These are phyloP conservation scores for Pangasius djambal DNA, from an alignment of 2,797 vertebrate genomes.

Conservation along the genomic window DNA sequence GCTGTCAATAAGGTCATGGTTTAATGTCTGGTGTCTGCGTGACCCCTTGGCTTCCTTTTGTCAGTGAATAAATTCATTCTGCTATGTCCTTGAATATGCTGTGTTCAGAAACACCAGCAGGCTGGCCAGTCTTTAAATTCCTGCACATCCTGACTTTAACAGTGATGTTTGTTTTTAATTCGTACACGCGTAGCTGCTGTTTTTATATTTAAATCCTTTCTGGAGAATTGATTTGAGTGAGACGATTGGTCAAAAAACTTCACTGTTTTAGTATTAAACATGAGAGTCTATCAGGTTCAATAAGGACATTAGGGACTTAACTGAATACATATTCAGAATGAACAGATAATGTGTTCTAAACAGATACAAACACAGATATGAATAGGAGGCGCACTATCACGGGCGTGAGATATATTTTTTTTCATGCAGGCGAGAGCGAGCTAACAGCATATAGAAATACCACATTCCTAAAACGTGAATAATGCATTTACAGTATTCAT, in stretches of 20 bases:
- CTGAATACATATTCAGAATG: background rate
- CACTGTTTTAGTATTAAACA: background rate
- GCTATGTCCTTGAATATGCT: constrained; percentile 38
- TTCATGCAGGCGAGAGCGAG: background rate
- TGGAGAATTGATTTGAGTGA: background rate
- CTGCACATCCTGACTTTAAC: background rate
- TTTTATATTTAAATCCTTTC: background rate
- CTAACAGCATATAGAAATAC: background rate
- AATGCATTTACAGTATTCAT: no score
- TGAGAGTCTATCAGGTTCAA: background rate
- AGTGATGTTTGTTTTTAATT: background rate
- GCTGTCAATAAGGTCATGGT: constrained; percentile 43
- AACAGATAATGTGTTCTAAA: background rate
- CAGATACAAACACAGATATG: background rate
- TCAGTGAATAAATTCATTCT: constrained; percentile 28
- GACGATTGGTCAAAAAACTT: background rate
- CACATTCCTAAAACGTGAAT: background rate
- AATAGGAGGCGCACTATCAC: no score
- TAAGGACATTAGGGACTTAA: background rate
- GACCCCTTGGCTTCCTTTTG: constrained; percentile 42
- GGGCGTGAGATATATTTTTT: background rate
- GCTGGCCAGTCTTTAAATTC: background rate
- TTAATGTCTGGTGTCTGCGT: constrained; percentile 12
- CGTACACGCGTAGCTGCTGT: background rate
- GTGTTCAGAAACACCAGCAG: constrained; percentile 18